Base-by-base conservation (phyloP, 2,113 vertebrate genomes). In the Tetrao urogallus region DNA sequence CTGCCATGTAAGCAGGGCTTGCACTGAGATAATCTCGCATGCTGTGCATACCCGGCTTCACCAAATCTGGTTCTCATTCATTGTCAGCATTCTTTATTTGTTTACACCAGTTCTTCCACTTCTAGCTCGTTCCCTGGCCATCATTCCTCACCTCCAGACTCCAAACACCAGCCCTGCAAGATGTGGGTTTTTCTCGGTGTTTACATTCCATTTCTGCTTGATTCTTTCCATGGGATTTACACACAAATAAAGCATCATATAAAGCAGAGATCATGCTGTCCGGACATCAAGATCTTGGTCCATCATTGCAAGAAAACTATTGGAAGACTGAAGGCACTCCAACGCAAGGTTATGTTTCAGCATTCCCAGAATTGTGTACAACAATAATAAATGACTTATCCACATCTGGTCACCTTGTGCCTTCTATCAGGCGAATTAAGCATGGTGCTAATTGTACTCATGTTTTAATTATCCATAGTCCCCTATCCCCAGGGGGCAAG, bases 11-110 rank as follows among this genome's bases (percentile, higher is more conserved):
- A 89, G 82, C 93, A 71, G 71, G 76, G 79, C 81, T 93, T 87
- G 64, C 72, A 86, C 88, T 91, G 90, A 96, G 88, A 80, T 88
- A 89, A 94, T 95, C 83, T 60, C 81, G 28, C 60, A 67, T 89
- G 82, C 56, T 92, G 90, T 79, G 95, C 95, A 96, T 95, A 94
- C 77, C 92, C 61, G 34, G 2, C 73, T 86, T 56, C 89, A 96
- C 91, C 45, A 65, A 95, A 94, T 94, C 94, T 95, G 89, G 93
- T 97, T 96, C 89, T 86, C 65, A 91, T 94, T 88, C 88, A 64
- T 63, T 71, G 43, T 93, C 86, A 94, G 73, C 89, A 97, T 95
- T 92, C 91, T 81, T 96, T 91, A 60, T 91, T 94, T 97, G 88
- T 96, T 97, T 97, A 93, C 47, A 77, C 58, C 71, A 86, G 48